These are phyloP conservation scores for Trachymyrmex cornetzi DNA, from an alignment of 1,140 invertebrate species.

Conservation along the genomic window DNA sequence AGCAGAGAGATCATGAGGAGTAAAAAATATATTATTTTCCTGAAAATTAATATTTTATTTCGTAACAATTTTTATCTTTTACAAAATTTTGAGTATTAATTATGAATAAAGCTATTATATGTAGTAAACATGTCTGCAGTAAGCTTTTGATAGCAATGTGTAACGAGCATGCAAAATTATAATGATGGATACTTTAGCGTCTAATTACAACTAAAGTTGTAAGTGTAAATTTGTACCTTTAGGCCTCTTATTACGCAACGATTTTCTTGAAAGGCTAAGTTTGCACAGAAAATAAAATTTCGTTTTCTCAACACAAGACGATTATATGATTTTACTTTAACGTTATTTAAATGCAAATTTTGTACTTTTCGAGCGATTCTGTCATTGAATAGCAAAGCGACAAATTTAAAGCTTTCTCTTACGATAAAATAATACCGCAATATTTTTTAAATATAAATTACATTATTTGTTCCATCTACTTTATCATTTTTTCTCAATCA, in stretches of 20 bases:
- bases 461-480: not conserved
- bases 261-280: not conserved
- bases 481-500: not conserved
- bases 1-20: not conserved
- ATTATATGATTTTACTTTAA: conserved; percentile 1
- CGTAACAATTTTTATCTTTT: not conserved
- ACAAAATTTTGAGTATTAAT: not conserved
- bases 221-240: not conserved
- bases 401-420: not conserved
- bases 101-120: not conserved
- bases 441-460: not conserved
- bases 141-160: not conserved
- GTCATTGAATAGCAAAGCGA: not conserved
- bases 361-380: not conserved
- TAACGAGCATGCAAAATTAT: conserved; percentile 25
- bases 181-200: conserved; percentile 6
- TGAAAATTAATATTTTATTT: not conserved
- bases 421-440: not conserved
- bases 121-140: not conserved
- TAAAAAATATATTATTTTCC: not conserved
- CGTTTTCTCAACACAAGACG: not conserved
- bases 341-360: not conserved
- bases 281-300: not conserved
- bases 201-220: conserved; percentile 1
- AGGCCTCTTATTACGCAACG: not conserved